Conservation (phyloP, 2,888 invertebrate genomes). For the Latheticus oryzae region DNA sequence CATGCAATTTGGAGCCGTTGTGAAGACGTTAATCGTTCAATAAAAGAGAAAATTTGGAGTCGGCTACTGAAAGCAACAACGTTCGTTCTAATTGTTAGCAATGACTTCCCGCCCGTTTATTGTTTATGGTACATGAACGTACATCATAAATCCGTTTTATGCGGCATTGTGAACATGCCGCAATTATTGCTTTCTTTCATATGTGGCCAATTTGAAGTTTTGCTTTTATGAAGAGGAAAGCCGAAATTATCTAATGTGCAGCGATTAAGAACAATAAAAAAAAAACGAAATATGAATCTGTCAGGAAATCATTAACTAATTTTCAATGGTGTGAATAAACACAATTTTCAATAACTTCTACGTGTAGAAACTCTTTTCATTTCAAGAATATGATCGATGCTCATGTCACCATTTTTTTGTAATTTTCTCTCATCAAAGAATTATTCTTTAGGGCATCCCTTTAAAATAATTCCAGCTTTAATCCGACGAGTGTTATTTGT, state of each 20-base stretch:
- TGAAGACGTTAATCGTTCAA: constrained; percentile 32
- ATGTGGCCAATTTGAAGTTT: too few species aligned
- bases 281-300: too few species aligned
- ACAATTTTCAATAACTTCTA: too few species aligned
- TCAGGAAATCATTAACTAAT: too few species aligned
- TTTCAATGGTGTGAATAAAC: too few species aligned
- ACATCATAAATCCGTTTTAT: constrained; percentile 35
- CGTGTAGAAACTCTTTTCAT: too few species aligned
- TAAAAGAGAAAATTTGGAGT: constrained; percentile 28
- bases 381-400: background rate
- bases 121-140: constrained; percentile 33
- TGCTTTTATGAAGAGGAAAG: too few species aligned
- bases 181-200: constrained; percentile 25
- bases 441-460: constrained; percentile 4
- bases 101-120: constrained; percentile 24
- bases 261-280: too few species aligned
- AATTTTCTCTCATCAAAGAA: constrained; percentile 1
- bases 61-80: constrained; percentile 20
- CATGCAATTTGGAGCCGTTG: constrained; percentile 19
- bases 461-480: constrained; percentile 17
- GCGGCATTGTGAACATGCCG: constrained; percentile 34
- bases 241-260: too few species aligned
- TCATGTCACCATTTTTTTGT: background rate
- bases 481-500: constrained; percentile 31
- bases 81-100: constrained; percentile 22